These are phyloP conservation scores for Athene cunicularia DNA, from an alignment of 2,113 vertebrate genomes.

Conservation along the genomic window DNA sequence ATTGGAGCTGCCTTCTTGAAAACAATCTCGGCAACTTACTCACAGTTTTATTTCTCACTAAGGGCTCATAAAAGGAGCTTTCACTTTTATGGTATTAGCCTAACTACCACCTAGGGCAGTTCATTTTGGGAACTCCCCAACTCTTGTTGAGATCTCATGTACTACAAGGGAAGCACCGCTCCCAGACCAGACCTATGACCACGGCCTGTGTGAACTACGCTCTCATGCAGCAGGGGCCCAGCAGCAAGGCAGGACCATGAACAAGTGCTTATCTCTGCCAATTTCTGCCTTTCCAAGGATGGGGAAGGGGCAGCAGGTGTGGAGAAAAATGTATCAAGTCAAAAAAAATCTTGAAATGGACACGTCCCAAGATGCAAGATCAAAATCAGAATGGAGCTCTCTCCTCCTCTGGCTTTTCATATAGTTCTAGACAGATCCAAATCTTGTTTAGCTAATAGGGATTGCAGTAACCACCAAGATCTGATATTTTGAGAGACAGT, in stretches of 20 bases:
- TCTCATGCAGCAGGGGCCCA: background rate
- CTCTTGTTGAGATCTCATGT: background rate
- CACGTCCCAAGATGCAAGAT: background rate
- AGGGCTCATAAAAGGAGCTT: background rate
- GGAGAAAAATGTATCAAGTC: background rate
- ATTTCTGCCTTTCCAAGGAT: background rate
- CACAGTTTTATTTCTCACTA: background rate
- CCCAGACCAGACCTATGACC: background rate
- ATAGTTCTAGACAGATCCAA: constrained; percentile 32
- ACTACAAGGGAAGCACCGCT: background rate
- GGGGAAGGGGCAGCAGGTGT: background rate
- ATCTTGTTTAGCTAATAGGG: constrained; percentile 4
- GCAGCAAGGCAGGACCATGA: background rate
- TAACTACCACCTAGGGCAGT: background rate
- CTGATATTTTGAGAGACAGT: constrained; percentile 24
- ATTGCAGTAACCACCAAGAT: constrained; percentile 43
- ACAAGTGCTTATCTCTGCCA: background rate
- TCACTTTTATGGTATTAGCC: background rate
- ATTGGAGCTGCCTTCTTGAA: background rate
- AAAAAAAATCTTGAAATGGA: constrained; percentile 34
- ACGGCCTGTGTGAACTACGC: background rate
- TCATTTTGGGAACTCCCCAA: background rate
- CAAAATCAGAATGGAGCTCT: constrained; percentile 24
- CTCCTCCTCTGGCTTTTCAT: background rate
- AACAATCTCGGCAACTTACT: background rate